Evolutionary conservation across 2,888 invertebrate species (phyloP).

Genomic region (Zele albiditarsus): DNA sequence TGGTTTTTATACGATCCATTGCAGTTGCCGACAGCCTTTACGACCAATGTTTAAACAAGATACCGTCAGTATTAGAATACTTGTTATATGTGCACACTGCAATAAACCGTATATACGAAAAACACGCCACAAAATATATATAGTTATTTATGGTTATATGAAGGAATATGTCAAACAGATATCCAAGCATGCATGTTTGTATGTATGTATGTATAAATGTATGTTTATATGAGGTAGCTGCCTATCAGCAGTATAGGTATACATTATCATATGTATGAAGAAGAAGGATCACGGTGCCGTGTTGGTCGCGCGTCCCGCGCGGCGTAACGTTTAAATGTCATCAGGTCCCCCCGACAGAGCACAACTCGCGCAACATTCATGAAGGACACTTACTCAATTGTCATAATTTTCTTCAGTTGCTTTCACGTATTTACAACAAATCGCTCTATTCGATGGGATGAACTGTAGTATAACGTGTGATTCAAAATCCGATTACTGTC

Average conservation of each 20-base stretch:
- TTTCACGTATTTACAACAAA: constrained; percentile 31
- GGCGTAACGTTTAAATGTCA: constrained; percentile 66
- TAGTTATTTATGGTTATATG: neutral
- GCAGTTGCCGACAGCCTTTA: constrained; percentile 29
- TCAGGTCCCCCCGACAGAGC: constrained; percentile 57
- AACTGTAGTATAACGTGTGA: neutral
- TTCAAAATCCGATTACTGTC: neutral
- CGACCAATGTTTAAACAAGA: constrained; percentile 44
- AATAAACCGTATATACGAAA: constrained; percentile 32
- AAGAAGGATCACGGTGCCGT: constrained; percentile 41
- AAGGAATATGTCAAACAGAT: no score
- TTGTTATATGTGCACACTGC: constrained; percentile 13
- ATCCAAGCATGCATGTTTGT: no score
- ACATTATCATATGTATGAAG: neutral
- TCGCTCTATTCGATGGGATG: constrained; percentile 4
- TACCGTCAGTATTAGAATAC: constrained; percentile 27
- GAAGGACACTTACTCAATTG: constrained; percentile 51
- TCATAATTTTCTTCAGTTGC: constrained; percentile 48
- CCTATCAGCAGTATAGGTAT: constrained; percentile 1
- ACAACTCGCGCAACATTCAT: constrained; percentile 33
- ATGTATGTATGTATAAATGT: neutral
- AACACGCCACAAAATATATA: constrained; percentile 54
- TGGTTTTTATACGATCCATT: constrained; percentile 30
- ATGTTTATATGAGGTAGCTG: constrained; percentile 27
- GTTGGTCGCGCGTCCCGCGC: constrained; percentile 24